Conservation (phyloP, 2,888 invertebrate genomes). For the Megalurothrips usitatus region DNA sequence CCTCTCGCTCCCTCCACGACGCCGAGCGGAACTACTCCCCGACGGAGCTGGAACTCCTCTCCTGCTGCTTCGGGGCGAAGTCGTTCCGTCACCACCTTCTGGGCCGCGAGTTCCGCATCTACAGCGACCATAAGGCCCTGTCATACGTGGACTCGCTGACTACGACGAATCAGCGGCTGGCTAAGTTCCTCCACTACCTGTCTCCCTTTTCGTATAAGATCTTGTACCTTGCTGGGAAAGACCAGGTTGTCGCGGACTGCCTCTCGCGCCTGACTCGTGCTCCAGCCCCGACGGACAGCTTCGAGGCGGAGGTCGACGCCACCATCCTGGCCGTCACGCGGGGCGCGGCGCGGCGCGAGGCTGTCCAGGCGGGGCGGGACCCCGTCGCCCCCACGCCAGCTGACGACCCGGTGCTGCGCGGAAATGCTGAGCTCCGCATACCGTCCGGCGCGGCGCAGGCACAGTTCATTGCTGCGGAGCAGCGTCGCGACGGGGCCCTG, state of each 20-base stretch:
- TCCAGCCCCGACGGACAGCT: not conserved
- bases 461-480: not conserved
- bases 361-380: not conserved
- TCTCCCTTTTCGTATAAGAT: not conserved
- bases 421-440: not conserved
- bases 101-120: not conserved
- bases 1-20: not conserved
- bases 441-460: not conserved
- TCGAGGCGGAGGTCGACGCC: not conserved
- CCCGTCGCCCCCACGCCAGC: not conserved
- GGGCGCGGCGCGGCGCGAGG: not conserved
- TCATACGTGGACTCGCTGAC: not conserved
- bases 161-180: not conserved
- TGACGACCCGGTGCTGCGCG: not conserved
- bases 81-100: not conserved
- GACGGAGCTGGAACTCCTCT: not conserved
- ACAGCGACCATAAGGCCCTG: conserved; percentile 4
- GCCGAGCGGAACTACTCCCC: not conserved
- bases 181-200: not conserved
- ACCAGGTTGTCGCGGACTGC: not conserved
- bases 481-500: not conserved
- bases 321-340: not conserved
- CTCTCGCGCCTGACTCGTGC: not conserved
- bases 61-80: not conserved
- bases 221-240: not conserved